These are phyloP conservation scores for Chaetoderma sp. DNA, from an alignment of 2,888 invertebrate species.

Conservation along the genomic window DNA sequence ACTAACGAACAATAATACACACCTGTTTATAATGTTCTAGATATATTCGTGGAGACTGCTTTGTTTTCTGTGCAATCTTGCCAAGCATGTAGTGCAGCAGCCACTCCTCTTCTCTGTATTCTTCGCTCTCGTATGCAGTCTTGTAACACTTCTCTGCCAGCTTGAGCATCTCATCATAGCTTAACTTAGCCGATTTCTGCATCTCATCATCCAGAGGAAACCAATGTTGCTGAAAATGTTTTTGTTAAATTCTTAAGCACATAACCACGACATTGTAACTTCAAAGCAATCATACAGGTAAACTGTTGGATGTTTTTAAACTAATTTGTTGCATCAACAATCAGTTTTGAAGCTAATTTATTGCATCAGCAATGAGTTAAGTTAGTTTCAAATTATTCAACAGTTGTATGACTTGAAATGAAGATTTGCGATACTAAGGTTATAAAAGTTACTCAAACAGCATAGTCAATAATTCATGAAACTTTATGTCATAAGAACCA, in stretches of 20 bases:
- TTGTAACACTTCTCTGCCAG: slow-evolving; percentile 84
- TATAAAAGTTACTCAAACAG: too few relatives aligned
- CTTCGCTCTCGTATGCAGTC: slow-evolving; percentile 69
- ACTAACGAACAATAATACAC: too few relatives aligned
- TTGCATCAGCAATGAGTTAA: too few relatives aligned
- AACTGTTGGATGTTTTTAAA: too few relatives aligned
- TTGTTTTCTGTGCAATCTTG: slow-evolving; percentile 90
- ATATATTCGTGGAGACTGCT: slow-evolving; percentile 80
- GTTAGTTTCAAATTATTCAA: too few relatives aligned
- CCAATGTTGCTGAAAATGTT: slow-evolving; percentile 57
- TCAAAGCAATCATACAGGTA: too few relatives aligned
- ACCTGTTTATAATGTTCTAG: slow-evolving; percentile 84
- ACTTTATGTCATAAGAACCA: too few relatives aligned
- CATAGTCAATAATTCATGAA: too few relatives aligned
- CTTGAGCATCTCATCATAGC: slow-evolving; percentile 83
- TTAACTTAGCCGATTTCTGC: slow-evolving; percentile 78
- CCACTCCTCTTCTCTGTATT: slow-evolving; percentile 86
- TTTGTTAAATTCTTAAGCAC: slow-evolving; percentile 38
- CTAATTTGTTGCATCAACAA: too few relatives aligned
- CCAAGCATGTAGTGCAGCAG: slow-evolving; percentile 95
- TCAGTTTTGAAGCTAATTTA: too few relatives aligned
- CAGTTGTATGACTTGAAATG: too few relatives aligned
- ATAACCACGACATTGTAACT: not conserved
- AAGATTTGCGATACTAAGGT: too few relatives aligned
- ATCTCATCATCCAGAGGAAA: slow-evolving; percentile 69